Evolutionary conservation across 2,797 vertebrate genomes (phyloP), one percentile per base, ranked within the genome.

Genomic region (Chaetodon trifasciatus): DNA sequence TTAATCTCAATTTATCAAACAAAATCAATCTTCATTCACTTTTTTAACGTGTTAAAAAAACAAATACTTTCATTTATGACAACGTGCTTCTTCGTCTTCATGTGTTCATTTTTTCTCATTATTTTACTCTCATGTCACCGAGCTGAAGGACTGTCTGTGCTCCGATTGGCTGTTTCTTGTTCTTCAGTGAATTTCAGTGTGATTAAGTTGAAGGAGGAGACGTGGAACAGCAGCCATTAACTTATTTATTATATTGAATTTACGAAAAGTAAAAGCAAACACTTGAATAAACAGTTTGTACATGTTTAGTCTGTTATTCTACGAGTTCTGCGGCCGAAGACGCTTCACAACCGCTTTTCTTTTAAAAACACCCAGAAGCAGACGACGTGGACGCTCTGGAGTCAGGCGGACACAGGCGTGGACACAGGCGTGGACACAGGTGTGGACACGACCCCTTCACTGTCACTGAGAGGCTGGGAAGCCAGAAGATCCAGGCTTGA

Each of bases 211-310:
- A 32, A 32, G 28, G 28, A 32, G 28, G 28, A 82, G 56, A 87
- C 81, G 35, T 42, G 16, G 63, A 85, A 89, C 90, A 91, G 91
- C 92, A 93, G 92, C 90, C 93, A 93, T 94, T 94, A 93, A 94
- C 94, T 95, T 94, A 94, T 96, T 96, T 95, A 96, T 96, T 96
- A 94, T 95, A 94, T 86, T 95, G 92, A 96, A 95, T 95, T 96
- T 96, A 96, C 92, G 93, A 96, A 97, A 92, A 92, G 92, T 95
- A 92, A 96, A 96, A 96, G 96, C 96, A 96, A 89, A 95, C 95
- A 95, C 94, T 95, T 94, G 94, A 93, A 95, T 92, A 94, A 93
- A 95, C 91, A 91, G 88, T 95, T 94, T 96, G 93, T 96, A 95
- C 93, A 94, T 90, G 87, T 93, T 89, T 92, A 91, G 92, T 93